These are phyloP conservation scores for Psittacula echo DNA, from an alignment of 2,797 vertebrate species.

Conservation along the genomic window DNA sequence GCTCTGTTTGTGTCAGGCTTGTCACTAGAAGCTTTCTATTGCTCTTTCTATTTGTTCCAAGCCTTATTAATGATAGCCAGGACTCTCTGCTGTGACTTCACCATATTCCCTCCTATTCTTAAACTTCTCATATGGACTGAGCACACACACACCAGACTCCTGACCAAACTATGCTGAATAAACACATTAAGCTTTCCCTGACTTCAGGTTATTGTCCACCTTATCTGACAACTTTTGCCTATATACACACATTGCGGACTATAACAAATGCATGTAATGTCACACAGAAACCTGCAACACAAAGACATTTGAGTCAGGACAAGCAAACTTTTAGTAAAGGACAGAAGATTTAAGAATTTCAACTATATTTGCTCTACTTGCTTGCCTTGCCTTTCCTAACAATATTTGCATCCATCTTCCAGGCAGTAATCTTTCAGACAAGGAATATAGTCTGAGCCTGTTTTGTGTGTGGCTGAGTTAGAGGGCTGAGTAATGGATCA, in stretches of 20 bases:
- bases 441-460: neutral
- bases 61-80: neutral
- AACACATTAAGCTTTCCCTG: neutral
- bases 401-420: neutral
- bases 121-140: neutral
- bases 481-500: neutral
- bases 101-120: neutral
- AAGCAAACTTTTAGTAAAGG: neutral
- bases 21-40: neutral
- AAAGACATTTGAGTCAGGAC: neutral
- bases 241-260: neutral
- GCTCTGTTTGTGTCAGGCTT: neutral
- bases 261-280: neutral
- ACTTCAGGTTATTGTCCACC: neutral
- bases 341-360: neutral
- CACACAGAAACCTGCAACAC: neutral
- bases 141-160: neutral
- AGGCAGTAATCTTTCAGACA: neutral
- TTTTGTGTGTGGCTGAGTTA: neutral
- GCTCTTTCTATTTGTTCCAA: neutral
- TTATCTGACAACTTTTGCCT: neutral
- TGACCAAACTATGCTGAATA: neutral
- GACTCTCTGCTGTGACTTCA: neutral
- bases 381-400: neutral
- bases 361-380: neutral